Base-by-base conservation (phyloP, 2,113 vertebrate genomes). In the Cyphomyrus discorhynchus region DNA sequence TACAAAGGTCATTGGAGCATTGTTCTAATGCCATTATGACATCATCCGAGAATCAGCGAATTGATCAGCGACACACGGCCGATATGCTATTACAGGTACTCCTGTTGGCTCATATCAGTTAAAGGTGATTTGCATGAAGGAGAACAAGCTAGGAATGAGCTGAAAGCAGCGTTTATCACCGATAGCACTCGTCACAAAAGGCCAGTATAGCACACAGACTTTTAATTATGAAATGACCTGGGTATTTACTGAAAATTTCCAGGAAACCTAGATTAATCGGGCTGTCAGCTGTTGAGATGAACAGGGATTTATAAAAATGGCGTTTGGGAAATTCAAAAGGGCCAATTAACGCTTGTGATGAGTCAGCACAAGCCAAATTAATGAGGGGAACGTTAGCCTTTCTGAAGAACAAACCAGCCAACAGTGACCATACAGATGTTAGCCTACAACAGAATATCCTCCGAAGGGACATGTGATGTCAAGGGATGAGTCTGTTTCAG, bases 151-250 rank as follows among this genome's bases (percentile, higher is more conserved):
- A 39, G 35, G 19, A 42, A 80, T 2, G 74, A 15, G 35, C 74
- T 80, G 74, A 42, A 77, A 17, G 35, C 35, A 35, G 5, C 0
- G 31, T 77, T 39, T 39, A 42, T 77, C 31, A 77, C 74, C 17
- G 1, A 47, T 13, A 47, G 19, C 39, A 24, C 45, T 47, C 7
- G 8, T 13, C 45, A 24, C 8, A 21, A 46, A 84, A 84, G 46
- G 39, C 46, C 24, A 58, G 24, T 74, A n/a, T 15, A 50, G 21
- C 27, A 52, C 19, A 42, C 24, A 50, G 46, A 50, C 49, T 82
- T 89, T 89, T 88, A 88, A 88, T 88, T 88, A 62, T 15, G 11
- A 74, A 89, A 89, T 83, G 88, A 82, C 88, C 88, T 56, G 31
- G 50, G 50, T 82, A 53, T 89, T 89, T 83, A 89, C 49, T 6